Evolutionary conservation across 1,140 invertebrate species (phyloP).

Genomic region (Anastatus disparis): DNA sequence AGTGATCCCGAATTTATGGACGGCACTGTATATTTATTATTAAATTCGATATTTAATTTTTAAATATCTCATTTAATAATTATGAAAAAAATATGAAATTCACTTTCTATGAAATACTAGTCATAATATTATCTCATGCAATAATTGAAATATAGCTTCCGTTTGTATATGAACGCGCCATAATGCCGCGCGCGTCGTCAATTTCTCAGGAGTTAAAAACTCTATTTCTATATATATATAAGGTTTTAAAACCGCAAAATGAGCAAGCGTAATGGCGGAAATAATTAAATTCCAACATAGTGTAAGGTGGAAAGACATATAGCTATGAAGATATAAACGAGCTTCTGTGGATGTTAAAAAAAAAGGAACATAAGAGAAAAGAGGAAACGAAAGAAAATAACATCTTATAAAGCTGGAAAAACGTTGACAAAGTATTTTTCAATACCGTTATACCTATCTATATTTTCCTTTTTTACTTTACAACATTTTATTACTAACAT

Average conservation of each 20-base stretch:
- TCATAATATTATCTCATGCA: no score
- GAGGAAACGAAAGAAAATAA: slow-evolving; percentile 13
- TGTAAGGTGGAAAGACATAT: slow-evolving; percentile 26
- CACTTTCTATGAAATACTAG: no score
- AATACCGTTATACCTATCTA: slow-evolving; percentile 20
- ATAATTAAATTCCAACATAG: slow-evolving; percentile 24
- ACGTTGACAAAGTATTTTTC: slow-evolving; percentile 21
- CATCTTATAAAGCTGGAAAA: slow-evolving; percentile 19
- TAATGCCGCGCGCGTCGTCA: no score
- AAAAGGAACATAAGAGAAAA: not conserved
- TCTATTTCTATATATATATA: no score
- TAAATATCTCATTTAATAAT: no score
- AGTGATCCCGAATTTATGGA: no score
- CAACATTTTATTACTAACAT: no score
- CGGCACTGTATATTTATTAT: no score
- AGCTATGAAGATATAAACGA: not conserved
- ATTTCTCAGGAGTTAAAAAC: slow-evolving; percentile 6
- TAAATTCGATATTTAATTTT: no score
- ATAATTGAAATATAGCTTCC: not conserved
- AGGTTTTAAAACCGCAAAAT: slow-evolving; percentile 7
- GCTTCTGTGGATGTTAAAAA: not conserved
- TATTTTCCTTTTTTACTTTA: no score
- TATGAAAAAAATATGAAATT: no score
- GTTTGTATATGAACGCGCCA: not conserved
- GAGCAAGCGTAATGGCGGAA: slow-evolving; percentile 26